phyloP scores from a whole-genome alignment of 2,888 invertebrate species.

The Eristalinus aeneus region DNA sequence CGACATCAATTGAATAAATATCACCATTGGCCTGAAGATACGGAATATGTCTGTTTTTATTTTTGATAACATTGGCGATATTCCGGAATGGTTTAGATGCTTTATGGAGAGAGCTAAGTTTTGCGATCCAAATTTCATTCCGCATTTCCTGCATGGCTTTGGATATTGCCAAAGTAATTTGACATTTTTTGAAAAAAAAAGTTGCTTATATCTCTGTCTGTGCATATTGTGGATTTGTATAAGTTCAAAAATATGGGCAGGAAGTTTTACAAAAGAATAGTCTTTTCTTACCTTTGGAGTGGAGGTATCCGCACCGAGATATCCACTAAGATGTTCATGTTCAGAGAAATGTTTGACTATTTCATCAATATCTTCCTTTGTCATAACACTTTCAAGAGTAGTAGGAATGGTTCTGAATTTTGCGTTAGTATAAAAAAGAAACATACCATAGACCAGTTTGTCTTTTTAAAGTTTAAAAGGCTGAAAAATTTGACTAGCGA shows the following conservation, averaged over 20 bases:
- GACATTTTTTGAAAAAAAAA: neutral
- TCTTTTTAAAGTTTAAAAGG: neutral
- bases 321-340: neutral
- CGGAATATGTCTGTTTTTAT: neutral
- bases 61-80: neutral
- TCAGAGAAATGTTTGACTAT: too few relatives aligned
- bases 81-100: too few relatives aligned
- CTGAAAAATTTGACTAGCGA: conserved; percentile 2
- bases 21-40: too few relatives aligned
- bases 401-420: neutral
- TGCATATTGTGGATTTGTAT: neutral
- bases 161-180: neutral
- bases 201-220: neutral
- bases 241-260: neutral
- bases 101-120: too few relatives aligned
- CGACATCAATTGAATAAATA: too few relatives aligned
- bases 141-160: too few relatives aligned
- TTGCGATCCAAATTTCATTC: too few relatives aligned
- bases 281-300: too few relatives aligned
- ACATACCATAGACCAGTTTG: neutral
- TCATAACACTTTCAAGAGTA: neutral
- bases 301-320: neutral
- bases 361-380: neutral
- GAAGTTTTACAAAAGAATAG: too few relatives aligned
- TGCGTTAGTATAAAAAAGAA: neutral